These are phyloP conservation scores for Climacteris rufus DNA, from an alignment of 2,113 vertebrate species.

Conservation along the genomic window DNA sequence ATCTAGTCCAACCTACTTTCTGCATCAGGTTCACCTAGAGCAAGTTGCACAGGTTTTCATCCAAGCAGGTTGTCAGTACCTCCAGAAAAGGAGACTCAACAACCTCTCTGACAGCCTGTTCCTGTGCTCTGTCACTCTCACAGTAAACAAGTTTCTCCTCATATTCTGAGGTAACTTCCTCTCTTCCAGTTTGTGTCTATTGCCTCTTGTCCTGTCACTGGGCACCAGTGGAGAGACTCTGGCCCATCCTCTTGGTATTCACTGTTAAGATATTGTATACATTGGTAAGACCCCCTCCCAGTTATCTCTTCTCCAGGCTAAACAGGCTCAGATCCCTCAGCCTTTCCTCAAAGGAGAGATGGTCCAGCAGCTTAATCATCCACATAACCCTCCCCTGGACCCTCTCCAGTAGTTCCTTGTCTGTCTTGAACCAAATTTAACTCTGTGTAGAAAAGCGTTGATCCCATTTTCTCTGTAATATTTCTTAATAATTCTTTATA, in stretches of 20 bases:
- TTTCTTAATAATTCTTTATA: background rate
- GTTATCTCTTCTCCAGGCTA: background rate
- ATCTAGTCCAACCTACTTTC: background rate
- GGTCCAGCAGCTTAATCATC: background rate
- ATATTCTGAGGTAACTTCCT: background rate
- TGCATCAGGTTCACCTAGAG: background rate
- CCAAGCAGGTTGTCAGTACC: background rate
- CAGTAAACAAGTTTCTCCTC: background rate
- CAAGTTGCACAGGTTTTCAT: background rate
- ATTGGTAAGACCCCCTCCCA: background rate
- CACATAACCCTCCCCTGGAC: background rate
- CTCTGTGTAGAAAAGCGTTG: background rate
- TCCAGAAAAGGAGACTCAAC: background rate
- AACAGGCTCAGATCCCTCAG: background rate
- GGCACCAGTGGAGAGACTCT: background rate
- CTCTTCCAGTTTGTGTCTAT: background rate
- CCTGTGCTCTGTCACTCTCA: background rate
- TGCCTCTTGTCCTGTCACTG: background rate
- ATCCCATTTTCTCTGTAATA: background rate
- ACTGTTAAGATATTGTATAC: accelerated
- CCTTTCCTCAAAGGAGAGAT: background rate
- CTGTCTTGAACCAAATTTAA: background rate
- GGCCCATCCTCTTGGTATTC: background rate
- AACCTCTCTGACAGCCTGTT: background rate
- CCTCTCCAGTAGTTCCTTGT: background rate